phyloP scores from a whole-genome alignment of 1,140 invertebrate genomes.

The Papilio helenus region DNA sequence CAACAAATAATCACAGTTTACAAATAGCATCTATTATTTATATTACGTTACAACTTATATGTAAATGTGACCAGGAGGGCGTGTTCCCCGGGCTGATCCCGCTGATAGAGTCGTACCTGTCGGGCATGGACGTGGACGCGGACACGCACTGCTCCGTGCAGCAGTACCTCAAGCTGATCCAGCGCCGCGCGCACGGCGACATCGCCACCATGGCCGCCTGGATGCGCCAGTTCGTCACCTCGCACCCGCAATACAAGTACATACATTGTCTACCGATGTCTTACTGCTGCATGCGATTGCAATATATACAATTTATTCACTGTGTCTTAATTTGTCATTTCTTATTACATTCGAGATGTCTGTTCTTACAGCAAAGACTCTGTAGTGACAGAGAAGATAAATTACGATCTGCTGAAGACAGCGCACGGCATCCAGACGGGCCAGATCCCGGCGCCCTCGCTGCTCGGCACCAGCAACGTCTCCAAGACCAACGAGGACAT shows the following conservation, averaged over 20 bases:
- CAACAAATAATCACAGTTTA: too few species aligned
- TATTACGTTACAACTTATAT: background rate
- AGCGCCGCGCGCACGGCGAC: conserved; percentile 93
- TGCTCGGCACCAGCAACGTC: conserved; percentile 87
- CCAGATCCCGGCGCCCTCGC: conserved; percentile 87
- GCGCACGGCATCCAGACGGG: conserved; percentile 90
- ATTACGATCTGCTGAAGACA: conserved; percentile 95
- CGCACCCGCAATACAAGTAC: conserved; percentile 95
- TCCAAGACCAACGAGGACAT: conserved; percentile 92
- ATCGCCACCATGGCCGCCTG: conserved; percentile 94
- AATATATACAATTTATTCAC: background rate
- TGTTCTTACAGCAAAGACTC: conserved; percentile 90
- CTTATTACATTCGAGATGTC: background rate
- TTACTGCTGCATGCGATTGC: too few species aligned
- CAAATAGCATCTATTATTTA: background rate
- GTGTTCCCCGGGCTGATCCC: conserved; percentile 98
- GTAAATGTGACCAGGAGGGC: conserved; percentile 84
- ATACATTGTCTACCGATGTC: conserved; percentile 46
- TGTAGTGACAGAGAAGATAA: conserved; percentile 93
- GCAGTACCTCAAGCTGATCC: conserved; percentile 98
- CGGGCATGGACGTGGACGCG: conserved; percentile 96
- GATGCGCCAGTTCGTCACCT: conserved; percentile 95
- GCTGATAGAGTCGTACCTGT: conserved; percentile 96
- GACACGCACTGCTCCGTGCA: conserved; percentile 98
- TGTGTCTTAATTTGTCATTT: background rate